Percentiles rank a stretch among this genome's conserved stretches.
These are phyloP conservation scores for Myodes glareolus DNA, from an alignment of 2,113 vertebrate genomes.

Conservation along the genomic window DNA sequence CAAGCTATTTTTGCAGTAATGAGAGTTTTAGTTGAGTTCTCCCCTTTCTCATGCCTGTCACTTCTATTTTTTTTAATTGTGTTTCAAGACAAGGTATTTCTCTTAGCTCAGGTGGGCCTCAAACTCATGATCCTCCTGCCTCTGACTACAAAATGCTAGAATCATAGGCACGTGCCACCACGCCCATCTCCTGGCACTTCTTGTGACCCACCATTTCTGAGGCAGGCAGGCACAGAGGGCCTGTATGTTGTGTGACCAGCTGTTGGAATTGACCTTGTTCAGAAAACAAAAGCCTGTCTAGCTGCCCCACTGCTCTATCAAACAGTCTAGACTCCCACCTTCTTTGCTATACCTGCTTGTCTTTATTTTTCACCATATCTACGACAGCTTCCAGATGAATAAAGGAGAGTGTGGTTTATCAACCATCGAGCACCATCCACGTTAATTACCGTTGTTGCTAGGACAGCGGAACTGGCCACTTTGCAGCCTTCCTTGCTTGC, in stretches of 20 bases:
- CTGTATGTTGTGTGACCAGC: neutral
- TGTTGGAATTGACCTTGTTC: neutral
- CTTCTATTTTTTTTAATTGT: neutral
- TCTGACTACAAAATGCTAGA: neutral
- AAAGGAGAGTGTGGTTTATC: neutral
- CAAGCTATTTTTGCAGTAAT: neutral
- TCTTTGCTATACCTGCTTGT: neutral
- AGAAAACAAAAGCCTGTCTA: neutral
- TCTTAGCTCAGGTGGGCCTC: neutral
- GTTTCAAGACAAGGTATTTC: neutral
- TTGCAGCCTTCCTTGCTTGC: neutral
- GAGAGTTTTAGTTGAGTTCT: neutral
- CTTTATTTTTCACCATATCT: neutral
- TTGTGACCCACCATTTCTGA: neutral
- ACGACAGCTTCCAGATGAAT: neutral
- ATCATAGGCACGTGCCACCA: neutral
- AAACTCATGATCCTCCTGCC: neutral
- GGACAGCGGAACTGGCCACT: neutral
- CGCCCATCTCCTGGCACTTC: neutral
- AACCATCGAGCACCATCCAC: neutral
- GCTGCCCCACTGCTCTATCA: too few relatives aligned
- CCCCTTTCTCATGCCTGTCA: rapidly evolving
- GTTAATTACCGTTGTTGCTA: neutral
- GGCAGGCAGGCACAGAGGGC: neutral
- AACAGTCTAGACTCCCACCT: neutral